Evolutionary conservation across 2,888 invertebrate genomes (phyloP).

Genomic region (Tigriopus californicus): DNA sequence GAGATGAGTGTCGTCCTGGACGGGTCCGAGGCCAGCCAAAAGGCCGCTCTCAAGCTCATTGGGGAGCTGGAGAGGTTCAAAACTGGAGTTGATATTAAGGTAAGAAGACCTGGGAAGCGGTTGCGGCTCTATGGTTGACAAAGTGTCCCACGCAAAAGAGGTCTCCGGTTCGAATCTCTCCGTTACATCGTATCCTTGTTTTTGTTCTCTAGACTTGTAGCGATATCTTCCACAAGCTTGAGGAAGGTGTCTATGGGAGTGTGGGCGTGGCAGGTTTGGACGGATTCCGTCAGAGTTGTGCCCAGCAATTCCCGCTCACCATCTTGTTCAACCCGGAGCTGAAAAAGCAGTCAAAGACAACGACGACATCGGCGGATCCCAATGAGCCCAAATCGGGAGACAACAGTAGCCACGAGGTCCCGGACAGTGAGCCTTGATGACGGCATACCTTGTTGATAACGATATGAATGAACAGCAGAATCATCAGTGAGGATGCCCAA

Average conservation of each 20-base stretch:
- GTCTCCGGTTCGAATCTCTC: too few species aligned
- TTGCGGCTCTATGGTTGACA: too few species aligned
- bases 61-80: slow-evolving; percentile 18
- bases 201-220: slow-evolving; percentile 45
- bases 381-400: too few species aligned
- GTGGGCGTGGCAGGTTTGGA: slow-evolving; percentile 44
- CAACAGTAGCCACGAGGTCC: too few species aligned
- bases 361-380: too few species aligned
- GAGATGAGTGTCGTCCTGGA: slow-evolving; percentile 57
- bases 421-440: too few species aligned
- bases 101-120: slow-evolving; percentile 4
- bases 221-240: slow-evolving; percentile 54
- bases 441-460: too few species aligned
- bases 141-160: too few species aligned
- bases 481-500: too few species aligned
- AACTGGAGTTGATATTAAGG: slow-evolving; percentile 5
- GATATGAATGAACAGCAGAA: too few species aligned
- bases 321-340: not conserved
- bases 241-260: slow-evolving; percentile 57
- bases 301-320: slow-evolving; percentile 42
- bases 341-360: too few species aligned
- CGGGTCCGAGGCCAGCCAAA: slow-evolving; percentile 37
- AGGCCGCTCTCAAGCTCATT: slow-evolving; percentile 40
- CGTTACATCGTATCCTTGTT: not conserved
- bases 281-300: slow-evolving; percentile 50